Conservation (phyloP, 2,113 vertebrate genomes). For the Perccottus glenii region DNA sequence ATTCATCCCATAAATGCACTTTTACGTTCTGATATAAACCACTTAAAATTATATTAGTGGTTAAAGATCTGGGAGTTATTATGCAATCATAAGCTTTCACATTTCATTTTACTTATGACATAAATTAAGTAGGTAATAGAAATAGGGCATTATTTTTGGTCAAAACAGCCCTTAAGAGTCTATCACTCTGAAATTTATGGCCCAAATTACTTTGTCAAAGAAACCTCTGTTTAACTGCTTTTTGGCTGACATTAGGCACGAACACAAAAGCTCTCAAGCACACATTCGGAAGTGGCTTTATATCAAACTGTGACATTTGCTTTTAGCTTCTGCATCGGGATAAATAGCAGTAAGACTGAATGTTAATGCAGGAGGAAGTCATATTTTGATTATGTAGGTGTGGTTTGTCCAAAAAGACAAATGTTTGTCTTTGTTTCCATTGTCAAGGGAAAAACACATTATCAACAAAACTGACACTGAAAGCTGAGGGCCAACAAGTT, state of each 20-base stretch:
- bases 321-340: conserved; percentile 24
- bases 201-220: conserved; percentile 14
- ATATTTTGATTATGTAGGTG: background rate
- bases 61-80: background rate
- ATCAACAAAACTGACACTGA: background rate
- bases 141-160: conserved; percentile 8
- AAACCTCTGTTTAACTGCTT: conserved; percentile 15
- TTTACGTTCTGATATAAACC: background rate
- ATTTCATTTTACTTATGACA: conserved; percentile 3
- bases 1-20: background rate
- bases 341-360: conserved; percentile 2
- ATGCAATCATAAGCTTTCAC: background rate
- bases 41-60: background rate
- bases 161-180: background rate
- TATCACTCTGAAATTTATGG: conserved; percentile 3
- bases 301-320: conserved; percentile 32
- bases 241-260: conserved; percentile 27
- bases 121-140: conserved; percentile 4
- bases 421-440: background rate
- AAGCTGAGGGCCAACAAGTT: background rate
- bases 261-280: conserved; percentile 25
- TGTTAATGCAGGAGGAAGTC: conserved; percentile 10
- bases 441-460: conserved; percentile 7
- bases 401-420: conserved; percentile 21
- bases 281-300: conserved; percentile 39